A percentile compares a stretch with the other conserved stretches of the same genome.
phyloP scores from a whole-genome alignment of 2,797 vertebrate genomes.

The Iguana delicatissima region DNA sequence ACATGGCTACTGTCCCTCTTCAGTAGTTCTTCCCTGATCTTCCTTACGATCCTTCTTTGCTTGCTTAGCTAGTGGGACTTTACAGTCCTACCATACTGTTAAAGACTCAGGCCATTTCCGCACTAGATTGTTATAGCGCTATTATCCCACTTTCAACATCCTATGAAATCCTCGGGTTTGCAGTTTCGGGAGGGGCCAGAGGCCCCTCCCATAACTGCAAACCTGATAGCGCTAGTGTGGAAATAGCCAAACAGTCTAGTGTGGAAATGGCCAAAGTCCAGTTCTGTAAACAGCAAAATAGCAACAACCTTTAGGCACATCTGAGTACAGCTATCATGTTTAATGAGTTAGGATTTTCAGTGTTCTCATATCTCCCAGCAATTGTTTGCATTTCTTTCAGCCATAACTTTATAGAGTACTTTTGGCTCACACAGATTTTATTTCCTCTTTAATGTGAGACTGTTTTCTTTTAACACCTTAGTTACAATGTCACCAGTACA shows the following conservation, averaged over 20 bases:
- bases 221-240: too few species aligned
- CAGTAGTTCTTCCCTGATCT: background rate
- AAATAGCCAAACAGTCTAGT: too few species aligned
- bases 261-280: too few species aligned
- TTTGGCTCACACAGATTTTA: background rate
- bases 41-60: background rate
- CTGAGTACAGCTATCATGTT: background rate
- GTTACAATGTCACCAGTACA: background rate
- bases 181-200: too few species aligned
- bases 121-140: too few species aligned
- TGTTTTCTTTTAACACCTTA: background rate
- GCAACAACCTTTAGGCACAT: background rate
- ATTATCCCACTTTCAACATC: too few species aligned
- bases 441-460: background rate
- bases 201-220: too few species aligned
- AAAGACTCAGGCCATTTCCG: background rate
- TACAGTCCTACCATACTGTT: background rate
- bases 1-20: background rate
- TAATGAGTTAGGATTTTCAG: background rate
- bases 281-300: background rate
- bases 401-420: background rate
- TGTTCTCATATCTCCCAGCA: background rate
- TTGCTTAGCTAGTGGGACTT: background rate
- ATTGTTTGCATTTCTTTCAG: background rate
- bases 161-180: too few species aligned